Evolutionary conservation across 2,888 invertebrate species (phyloP).

Genomic region (Tridacna crocea): DNA sequence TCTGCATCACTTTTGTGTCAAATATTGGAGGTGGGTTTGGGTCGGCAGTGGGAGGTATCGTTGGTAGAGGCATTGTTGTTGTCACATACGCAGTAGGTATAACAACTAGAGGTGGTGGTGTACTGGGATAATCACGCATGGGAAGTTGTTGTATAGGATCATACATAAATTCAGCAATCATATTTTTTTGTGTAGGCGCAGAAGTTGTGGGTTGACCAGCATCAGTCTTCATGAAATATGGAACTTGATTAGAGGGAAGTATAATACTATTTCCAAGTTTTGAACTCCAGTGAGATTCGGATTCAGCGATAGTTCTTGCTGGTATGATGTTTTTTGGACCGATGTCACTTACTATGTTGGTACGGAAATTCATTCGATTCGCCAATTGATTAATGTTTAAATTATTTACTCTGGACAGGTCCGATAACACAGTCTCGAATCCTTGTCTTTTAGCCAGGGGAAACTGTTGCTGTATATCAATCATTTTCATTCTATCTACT

Average conservation of each 20-base stretch:
- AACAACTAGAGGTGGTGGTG: background rate
- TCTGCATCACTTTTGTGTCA: slow-evolving; percentile 46
- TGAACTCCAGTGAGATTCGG: slow-evolving; percentile 17
- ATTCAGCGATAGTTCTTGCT: background rate
- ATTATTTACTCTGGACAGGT: background rate
- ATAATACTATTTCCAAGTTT: slow-evolving; percentile 3
- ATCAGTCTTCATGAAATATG: slow-evolving; percentile 8
- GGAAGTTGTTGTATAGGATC: background rate
- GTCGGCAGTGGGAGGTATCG: slow-evolving; percentile 44
- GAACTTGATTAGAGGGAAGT: slow-evolving; percentile 4
- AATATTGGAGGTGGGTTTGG: slow-evolving; percentile 60
- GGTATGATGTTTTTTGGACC: slow-evolving; percentile 2
- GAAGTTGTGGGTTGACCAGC: background rate
- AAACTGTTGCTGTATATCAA: background rate
- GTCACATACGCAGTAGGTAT: slow-evolving; percentile 2
- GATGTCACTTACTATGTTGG: slow-evolving; percentile 4
- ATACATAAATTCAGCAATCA: background rate
- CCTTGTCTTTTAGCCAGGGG: background rate
- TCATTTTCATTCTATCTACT: no score
- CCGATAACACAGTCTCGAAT: background rate
- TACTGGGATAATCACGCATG: background rate
- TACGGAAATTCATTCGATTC: background rate
- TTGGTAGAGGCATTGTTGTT: slow-evolving; percentile 33
- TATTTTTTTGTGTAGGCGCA: background rate
- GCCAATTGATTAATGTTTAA: background rate